phyloP scores from a whole-genome alignment of 2,797 vertebrate genomes.

The Tapera naevia region DNA sequence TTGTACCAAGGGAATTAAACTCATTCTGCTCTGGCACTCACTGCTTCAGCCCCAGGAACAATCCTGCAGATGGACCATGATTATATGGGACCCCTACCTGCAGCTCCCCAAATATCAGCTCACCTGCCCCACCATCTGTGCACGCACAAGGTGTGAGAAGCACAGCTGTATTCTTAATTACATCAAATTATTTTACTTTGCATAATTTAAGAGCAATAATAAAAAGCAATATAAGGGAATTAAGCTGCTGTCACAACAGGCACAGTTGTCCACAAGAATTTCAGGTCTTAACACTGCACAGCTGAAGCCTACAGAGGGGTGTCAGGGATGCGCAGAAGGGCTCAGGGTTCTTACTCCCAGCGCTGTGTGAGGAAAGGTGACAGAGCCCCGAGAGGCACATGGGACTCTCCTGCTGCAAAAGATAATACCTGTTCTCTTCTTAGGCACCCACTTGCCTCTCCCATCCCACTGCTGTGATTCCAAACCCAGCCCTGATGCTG shows the following conservation, averaged over 20 bases:
- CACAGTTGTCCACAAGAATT: neutral
- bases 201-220: neutral
- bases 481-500: neutral
- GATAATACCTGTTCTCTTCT: neutral
- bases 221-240: neutral
- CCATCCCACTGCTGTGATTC: neutral
- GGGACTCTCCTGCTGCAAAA: fast-evolving
- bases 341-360: neutral
- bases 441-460: neutral
- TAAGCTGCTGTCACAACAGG: neutral
- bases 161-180: neutral
- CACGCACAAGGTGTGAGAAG: neutral
- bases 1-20: neutral
- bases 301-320: fast-evolving
- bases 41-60: neutral
- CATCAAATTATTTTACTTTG: neutral
- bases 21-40: fast-evolving
- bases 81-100: fast-evolving
- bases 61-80: neutral
- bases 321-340: neutral
- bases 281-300: neutral
- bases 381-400: fast-evolving
- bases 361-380: fast-evolving
- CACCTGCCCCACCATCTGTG: fast-evolving
- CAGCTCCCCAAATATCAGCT: fast-evolving